Evolutionary conservation across 2,888 invertebrate genomes (phyloP).

Genomic region (Melipona bicolor): DNA sequence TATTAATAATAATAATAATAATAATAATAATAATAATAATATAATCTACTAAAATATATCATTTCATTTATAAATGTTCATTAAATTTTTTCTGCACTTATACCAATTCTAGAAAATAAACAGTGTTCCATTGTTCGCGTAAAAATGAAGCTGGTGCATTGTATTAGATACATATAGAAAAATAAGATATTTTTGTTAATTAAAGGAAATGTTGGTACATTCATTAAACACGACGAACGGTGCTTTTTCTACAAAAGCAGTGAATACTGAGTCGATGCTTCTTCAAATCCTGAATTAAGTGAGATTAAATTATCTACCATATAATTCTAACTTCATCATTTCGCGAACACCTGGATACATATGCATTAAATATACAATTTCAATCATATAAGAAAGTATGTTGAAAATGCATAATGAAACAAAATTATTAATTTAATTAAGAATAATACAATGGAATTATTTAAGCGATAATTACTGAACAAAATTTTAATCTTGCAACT

Average conservation of each 20-base stretch:
- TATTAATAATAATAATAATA: constrained; percentile 74
- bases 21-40: constrained; percentile 75
- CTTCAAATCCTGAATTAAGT: constrained; percentile 26
- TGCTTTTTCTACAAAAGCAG: constrained; percentile 6
- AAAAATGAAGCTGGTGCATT: constrained; percentile 63
- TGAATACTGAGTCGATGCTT: constrained; percentile 3
- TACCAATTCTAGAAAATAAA: constrained; percentile 69
- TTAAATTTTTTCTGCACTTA: constrained; percentile 69
- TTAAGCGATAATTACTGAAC: constrained; percentile 56
- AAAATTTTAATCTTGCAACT: constrained; percentile 60
- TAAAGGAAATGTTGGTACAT: background rate
- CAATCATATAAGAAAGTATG: constrained; percentile 69
- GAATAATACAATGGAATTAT: constrained; percentile 71
- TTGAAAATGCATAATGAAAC: constrained; percentile 66
- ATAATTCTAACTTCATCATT: constrained; percentile 60
- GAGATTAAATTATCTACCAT: constrained; percentile 15
- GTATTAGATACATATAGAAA: constrained; percentile 15
- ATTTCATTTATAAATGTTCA: constrained; percentile 74
- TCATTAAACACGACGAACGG: background rate
- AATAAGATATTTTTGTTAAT: constrained; percentile 23
- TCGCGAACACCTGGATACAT: constrained; percentile 68
- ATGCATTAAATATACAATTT: constrained; percentile 71
- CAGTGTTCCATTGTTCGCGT: constrained; percentile 68
- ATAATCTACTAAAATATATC: constrained; percentile 77
- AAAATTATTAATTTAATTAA: constrained; percentile 63